These are phyloP conservation scores for Lasioglossum malachurum DNA, from an alignment of 2,888 invertebrate genomes.

Conservation along the genomic window DNA sequence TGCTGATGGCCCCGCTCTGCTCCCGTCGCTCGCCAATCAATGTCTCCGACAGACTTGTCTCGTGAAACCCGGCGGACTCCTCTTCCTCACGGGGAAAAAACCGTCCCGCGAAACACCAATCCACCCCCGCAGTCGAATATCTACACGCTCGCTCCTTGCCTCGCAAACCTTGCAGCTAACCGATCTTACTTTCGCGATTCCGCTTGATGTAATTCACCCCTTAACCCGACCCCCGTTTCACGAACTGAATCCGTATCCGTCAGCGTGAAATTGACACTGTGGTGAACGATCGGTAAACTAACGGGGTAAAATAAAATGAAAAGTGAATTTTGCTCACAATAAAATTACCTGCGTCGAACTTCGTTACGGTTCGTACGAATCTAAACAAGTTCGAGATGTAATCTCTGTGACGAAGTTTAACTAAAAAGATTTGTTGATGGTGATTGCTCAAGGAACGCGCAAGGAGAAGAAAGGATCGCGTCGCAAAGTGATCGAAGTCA, in stretches of 20 bases:
- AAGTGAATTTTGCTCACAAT: too few relatives aligned
- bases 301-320: too few relatives aligned
- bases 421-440: neutral
- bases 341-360: too few relatives aligned
- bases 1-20: conserved; percentile 69
- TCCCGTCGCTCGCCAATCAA: conserved; percentile 82
- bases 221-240: too few relatives aligned
- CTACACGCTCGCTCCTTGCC: conserved; percentile 2
- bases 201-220: too few relatives aligned
- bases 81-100: conserved; percentile 12
- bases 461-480: neutral
- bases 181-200: neutral
- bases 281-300: too few relatives aligned
- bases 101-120: conserved; percentile 23
- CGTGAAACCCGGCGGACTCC: conserved; percentile 67
- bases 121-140: neutral
- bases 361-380: too few relatives aligned
- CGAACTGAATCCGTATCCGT: too few relatives aligned
- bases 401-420: neutral
- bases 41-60: conserved; percentile 78
- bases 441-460: neutral
- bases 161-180: neutral
- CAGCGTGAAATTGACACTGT: too few relatives aligned
- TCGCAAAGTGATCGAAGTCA: neutral
- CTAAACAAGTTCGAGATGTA: neutral